phyloP scores from a whole-genome alignment of 2,888 invertebrate genomes.

The Drosophila atripex region DNA sequence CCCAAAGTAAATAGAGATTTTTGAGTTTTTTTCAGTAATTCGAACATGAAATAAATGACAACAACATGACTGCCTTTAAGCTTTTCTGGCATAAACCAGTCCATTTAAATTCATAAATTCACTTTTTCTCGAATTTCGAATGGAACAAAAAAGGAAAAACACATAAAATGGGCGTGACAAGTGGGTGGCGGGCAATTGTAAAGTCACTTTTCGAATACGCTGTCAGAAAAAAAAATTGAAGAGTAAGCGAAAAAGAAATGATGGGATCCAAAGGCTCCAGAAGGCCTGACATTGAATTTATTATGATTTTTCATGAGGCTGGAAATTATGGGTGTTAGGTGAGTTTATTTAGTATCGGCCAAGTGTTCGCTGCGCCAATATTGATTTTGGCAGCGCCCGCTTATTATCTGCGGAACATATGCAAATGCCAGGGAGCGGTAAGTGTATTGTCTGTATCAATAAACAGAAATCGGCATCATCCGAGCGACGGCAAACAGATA shows the following conservation, averaged over 20 bases:
- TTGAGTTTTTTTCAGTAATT: background rate
- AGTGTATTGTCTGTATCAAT: constrained; percentile 8
- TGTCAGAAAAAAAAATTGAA: constrained; percentile 27
- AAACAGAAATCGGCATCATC: constrained; percentile 21
- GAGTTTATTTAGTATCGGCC: constrained; percentile 29
- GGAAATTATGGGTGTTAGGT: constrained; percentile 10
- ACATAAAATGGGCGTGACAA: constrained; percentile 11
- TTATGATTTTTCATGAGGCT: constrained; percentile 35
- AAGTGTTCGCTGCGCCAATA: constrained; percentile 43
- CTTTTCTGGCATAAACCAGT: constrained; percentile 1
- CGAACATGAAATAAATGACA: background rate
- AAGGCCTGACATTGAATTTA: constrained; percentile 29
- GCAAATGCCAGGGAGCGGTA: constrained; percentile 23
- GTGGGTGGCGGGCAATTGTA: constrained; percentile 9
- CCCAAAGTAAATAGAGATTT: background rate
- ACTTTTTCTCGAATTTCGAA: constrained; percentile 8
- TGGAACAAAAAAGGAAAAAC: constrained; percentile 7
- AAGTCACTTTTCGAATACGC: constrained; percentile 14
- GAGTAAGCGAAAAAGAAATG: background rate
- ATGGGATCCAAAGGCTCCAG: background rate
- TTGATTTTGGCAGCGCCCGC: constrained; percentile 45
- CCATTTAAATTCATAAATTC: constrained; percentile 33
- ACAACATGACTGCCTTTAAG: background rate
- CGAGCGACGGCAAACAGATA: constrained; percentile 38
- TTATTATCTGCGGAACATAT: constrained; percentile 17